Conservation (phyloP, 2,888 invertebrate species). For the Frankliniella fusca region DNA sequence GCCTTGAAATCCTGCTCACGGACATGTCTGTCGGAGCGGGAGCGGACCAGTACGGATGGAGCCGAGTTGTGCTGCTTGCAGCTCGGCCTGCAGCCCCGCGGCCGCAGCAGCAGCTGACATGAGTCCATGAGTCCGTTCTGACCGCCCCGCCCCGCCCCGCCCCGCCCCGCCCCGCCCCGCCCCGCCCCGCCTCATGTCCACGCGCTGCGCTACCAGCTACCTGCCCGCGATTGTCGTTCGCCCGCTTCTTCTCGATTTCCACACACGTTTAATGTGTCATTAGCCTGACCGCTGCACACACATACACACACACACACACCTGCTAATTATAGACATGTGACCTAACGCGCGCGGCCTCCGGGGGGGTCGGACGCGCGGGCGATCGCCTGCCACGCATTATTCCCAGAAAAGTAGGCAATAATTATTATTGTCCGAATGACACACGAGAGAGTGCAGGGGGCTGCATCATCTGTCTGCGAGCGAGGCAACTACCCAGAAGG, state of each 20-base stretch:
- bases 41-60: background rate
- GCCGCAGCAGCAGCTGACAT: too few species aligned
- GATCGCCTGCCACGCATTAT: too few species aligned
- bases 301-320: too few species aligned
- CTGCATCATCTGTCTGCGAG: too few species aligned
- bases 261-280: slow-evolving; percentile 25
- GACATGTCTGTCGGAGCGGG: background rate
- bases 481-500: too few species aligned
- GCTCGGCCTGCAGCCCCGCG: too few species aligned
- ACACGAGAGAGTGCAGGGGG: too few species aligned
- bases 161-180: background rate
- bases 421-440: too few species aligned
- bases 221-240: background rate
- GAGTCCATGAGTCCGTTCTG: too few species aligned
- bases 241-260: background rate
- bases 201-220: background rate
- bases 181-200: background rate
- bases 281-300: background rate
- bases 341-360: background rate
- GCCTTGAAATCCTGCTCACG: slow-evolving; percentile 16
- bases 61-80: too few species aligned
- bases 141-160: too few species aligned
- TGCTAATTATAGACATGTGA: background rate
- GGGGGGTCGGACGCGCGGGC: background rate
- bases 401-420: too few species aligned